Conservation (phyloP, 2,113 vertebrate genomes). For the Gnathonemus echidnorhynchus region DNA sequence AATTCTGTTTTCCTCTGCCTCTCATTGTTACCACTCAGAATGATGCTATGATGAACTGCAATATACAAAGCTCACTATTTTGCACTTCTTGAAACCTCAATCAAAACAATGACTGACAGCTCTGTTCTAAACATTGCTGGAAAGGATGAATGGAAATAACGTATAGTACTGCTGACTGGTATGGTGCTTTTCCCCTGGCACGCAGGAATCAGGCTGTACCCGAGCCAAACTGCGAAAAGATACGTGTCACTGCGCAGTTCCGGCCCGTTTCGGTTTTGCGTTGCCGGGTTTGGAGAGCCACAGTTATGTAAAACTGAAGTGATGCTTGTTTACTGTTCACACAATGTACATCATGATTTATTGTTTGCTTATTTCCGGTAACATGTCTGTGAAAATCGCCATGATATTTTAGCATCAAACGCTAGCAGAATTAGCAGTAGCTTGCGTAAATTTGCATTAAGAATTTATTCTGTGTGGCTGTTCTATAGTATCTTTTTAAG, state of each 20-base stretch:
- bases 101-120: background rate
- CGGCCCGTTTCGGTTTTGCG: background rate
- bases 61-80: background rate
- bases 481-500: background rate
- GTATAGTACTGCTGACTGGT: background rate
- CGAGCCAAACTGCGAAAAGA: background rate
- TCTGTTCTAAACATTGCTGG: background rate
- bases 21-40: background rate
- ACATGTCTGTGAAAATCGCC: background rate
- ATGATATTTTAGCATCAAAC: background rate
- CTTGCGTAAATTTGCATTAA: background rate
- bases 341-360: too few species aligned
- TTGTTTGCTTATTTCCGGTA: background rate
- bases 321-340: background rate
- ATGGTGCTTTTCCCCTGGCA: background rate
- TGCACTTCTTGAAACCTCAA: background rate
- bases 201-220: background rate
- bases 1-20: background rate
- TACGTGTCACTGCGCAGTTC: background rate
- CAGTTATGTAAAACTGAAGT: background rate
- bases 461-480: background rate
- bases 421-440: background rate
- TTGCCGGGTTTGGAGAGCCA: background rate
- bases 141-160: background rate
- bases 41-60: background rate